phyloP scores from a whole-genome alignment of 2,888 invertebrate species.

The Drosophila diplacantha region DNA sequence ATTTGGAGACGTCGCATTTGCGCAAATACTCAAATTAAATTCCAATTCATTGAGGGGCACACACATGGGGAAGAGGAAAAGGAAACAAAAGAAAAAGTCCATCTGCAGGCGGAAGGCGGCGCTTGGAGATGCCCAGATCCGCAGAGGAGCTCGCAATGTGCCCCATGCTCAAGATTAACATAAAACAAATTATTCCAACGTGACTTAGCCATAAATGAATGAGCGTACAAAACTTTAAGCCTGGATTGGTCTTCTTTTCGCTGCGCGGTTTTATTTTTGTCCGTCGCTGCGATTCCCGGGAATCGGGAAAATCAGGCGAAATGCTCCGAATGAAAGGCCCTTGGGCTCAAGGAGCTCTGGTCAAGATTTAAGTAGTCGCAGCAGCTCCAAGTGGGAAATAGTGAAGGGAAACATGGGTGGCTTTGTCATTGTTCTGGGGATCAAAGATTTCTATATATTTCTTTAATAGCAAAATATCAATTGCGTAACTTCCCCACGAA shows the following conservation, averaged over 20 bases:
- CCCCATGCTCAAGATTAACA: slow-evolving; percentile 77
- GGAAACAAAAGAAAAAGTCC: slow-evolving; percentile 54
- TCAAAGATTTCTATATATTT: background rate
- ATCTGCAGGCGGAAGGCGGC: slow-evolving; percentile 36
- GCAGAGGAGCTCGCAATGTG: slow-evolving; percentile 60
- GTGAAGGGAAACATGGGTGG: slow-evolving; percentile 9
- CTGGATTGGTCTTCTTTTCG: slow-evolving; percentile 39
- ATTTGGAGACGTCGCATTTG: slow-evolving; percentile 57
- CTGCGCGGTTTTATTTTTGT: slow-evolving; percentile 28
- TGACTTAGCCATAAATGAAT: slow-evolving; percentile 78
- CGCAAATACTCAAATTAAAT: slow-evolving; percentile 77
- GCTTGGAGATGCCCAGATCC: slow-evolving; percentile 47
- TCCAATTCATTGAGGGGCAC: slow-evolving; percentile 77
- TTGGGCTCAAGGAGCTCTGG: slow-evolving; percentile 40
- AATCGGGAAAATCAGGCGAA: slow-evolving; percentile 36
- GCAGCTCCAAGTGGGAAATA: background rate
- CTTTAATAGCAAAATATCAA: background rate
- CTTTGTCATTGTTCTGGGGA: background rate
- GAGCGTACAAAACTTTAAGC: slow-evolving; percentile 48
- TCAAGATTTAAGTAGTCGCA: slow-evolving; percentile 17
- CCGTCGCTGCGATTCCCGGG: slow-evolving; percentile 20
- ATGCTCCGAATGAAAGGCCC: slow-evolving; percentile 51
- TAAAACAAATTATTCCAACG: slow-evolving; percentile 79
- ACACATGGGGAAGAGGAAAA: slow-evolving; percentile 26
- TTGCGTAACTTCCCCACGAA: background rate